Evolutionary conservation across 2,113 vertebrate genomes (phyloP), one percentile per base, ranked within the genome.

Genomic region (Jacana jacana): DNA sequence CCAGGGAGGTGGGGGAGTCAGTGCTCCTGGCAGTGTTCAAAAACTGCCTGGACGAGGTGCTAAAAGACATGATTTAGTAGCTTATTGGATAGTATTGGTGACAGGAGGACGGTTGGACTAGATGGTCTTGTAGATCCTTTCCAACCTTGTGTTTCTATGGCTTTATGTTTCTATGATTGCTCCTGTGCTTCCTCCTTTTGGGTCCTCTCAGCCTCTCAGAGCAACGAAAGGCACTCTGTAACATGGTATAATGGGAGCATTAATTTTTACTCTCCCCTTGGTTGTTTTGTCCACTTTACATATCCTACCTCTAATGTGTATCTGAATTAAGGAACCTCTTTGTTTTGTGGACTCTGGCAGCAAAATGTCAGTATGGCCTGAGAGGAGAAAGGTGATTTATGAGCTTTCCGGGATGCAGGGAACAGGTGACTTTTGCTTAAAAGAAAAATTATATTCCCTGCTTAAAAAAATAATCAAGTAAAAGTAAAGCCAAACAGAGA

Each of bases 391-490:
- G 11, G 17, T 70, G 57, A 82, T 92, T 85, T 76, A 87, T 72
- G 84, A 92, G 40, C 9, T 73, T 72, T 87, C 22, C 20, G 20
- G 64, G 66, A 46, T 39, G 35, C n/a, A 60, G 12, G 31, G 70
- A 78, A 57, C 80, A 92, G 86, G 65, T 94, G 81, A 91, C n/a
- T 87, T 86, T 91, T 86, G 69, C 73, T 91, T 91, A 87, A 92
- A 89, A 76, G 70, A 66, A 70, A 81, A 89, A 65, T 30, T 60
- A 19, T 66, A 12, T 91, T 87, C 66, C 66, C 72, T 75, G 58
- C 77, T 96, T 94, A 69, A 89, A 91, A 88, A 92, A 92, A 91
- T 72, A 95, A 93, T 79, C 78, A 85, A 93, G 46, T 81, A 93
- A 83, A 88, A 88, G 66, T 86, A 93, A 93, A 91, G 54, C 40